Evolutionary conservation across 2,797 vertebrate species (phyloP).

Genomic region (Gobio occitaniae): DNA sequence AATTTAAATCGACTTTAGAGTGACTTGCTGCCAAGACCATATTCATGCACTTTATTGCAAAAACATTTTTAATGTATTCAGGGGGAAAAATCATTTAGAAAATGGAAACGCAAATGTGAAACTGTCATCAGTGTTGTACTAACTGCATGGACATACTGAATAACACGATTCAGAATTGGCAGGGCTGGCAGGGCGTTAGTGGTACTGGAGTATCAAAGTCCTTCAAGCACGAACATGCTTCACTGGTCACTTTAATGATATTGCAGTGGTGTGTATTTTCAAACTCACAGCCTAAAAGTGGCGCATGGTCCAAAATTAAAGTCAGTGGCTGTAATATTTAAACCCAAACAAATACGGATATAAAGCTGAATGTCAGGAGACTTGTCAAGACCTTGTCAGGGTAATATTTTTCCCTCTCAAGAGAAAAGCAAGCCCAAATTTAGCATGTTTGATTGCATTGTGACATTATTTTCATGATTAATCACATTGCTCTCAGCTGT

Average conservation of each 20-base stretch:
- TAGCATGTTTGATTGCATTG: neutral
- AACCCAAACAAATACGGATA: neutral
- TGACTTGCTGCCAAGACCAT: slow-evolving; percentile 22
- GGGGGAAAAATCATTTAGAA: slow-evolving; percentile 7
- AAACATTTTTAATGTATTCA: slow-evolving; percentile 11
- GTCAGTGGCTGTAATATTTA: neutral
- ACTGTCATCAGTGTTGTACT: slow-evolving; percentile 20
- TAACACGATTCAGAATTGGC: neutral
- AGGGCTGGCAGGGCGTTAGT: slow-evolving; percentile 3
- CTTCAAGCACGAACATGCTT: slow-evolving; percentile 23
- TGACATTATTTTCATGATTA: neutral
- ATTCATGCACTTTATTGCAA: slow-evolving; percentile 11
- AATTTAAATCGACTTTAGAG: slow-evolving; percentile 28
- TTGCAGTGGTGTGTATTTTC: neutral
- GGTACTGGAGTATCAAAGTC: neutral
- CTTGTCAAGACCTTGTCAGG: too few species aligned
- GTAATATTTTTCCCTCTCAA: neutral
- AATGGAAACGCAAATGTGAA: slow-evolving; percentile 27
- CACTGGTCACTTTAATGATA: slow-evolving; percentile 5
- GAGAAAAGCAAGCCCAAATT: neutral
- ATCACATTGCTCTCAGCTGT: neutral
- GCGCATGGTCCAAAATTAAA: neutral
- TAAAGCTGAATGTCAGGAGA: neutral
- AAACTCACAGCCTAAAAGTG: neutral
- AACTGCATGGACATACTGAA: slow-evolving; percentile 8